Base-by-base conservation (phyloP, 2,113 vertebrate species). In the Elgaria multicarinata region DNA sequence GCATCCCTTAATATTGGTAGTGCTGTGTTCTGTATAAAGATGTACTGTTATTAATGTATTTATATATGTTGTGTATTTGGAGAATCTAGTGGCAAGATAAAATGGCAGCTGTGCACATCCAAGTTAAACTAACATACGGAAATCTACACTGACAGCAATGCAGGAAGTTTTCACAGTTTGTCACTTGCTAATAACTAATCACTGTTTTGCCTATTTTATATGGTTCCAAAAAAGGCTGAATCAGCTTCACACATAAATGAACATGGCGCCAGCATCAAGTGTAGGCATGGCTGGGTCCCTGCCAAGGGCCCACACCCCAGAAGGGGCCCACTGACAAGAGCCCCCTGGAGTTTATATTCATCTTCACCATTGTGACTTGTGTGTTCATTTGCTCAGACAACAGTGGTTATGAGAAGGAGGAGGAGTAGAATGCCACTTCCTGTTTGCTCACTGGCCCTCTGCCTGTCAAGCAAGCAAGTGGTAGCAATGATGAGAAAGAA, bases 21-120 rank as follows among this genome's bases (percentile, higher is more conserved):
- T 91, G 91, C 75, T 91, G 91, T 94, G 89, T 91, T 96, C 79
- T 95, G 89, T 96, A 95, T 96, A 93, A 93, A 92, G 95, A 95
- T 96, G 94, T 95, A 91, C 91, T 95, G 83, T 90, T 76, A 87
- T 77, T 82, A 89, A 93, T 88, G 2, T 97, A 96, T 95, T 95
- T 96, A 96, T 96, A 95, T 74, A 2, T 33, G 92, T 85, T 86
- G 89, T 78, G 36, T 94, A 95, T 86, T 96, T 95, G 90, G 93
- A 93, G 92, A 90, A 83, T 94, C 36, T 88, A 94, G 92, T 87
- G 96, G 90, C 90, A 93, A 95, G 86, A 87, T 88, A 88, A 92
- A 67, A 83, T 90, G 89, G 94, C 95, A 96, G 92, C 93, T 95
- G 80, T 88, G 85, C 92, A 91, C 90, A 83, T 83, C 75, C 39